A percentile compares a stretch with the other conserved stretches of the same genome.
Conservation (phyloP, 2,113 vertebrate species). For the Chamaea fasciata region DNA sequence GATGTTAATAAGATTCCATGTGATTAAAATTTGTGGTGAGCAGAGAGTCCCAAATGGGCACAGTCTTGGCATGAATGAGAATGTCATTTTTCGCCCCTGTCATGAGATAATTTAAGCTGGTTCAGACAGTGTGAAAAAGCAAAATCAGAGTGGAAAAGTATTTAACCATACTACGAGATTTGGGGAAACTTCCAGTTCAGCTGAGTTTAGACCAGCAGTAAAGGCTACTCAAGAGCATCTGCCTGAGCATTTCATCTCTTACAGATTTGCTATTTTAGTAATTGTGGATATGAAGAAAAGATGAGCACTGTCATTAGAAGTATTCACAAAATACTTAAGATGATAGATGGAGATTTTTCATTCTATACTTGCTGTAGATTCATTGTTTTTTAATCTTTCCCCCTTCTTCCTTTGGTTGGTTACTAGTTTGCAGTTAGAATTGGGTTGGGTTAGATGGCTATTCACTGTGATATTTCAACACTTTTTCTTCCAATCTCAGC, state of each 20-base stretch:
- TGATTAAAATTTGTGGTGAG: not conserved
- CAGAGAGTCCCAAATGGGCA: rapidly evolving
- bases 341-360: not conserved
- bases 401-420: not conserved
- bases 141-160: not conserved
- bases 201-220: not conserved
- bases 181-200: not conserved
- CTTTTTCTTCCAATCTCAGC: not conserved
- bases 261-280: not conserved
- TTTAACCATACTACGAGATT: not conserved
- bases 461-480: not conserved
- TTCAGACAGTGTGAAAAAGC: not conserved
- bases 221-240: not conserved
- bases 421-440: not conserved
- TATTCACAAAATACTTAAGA: not conserved
- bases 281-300: not conserved
- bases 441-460: not conserved
- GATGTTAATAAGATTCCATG: not conserved
- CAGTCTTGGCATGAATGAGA: not conserved
- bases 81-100: not conserved
- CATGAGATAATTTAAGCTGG: not conserved
- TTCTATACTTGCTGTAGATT: not conserved
- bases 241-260: not conserved
- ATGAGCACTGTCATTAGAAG: not conserved
- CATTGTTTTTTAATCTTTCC: not conserved